Base-by-base conservation (phyloP, 2,888 invertebrate genomes). In the Linyphia triangularis region DNA sequence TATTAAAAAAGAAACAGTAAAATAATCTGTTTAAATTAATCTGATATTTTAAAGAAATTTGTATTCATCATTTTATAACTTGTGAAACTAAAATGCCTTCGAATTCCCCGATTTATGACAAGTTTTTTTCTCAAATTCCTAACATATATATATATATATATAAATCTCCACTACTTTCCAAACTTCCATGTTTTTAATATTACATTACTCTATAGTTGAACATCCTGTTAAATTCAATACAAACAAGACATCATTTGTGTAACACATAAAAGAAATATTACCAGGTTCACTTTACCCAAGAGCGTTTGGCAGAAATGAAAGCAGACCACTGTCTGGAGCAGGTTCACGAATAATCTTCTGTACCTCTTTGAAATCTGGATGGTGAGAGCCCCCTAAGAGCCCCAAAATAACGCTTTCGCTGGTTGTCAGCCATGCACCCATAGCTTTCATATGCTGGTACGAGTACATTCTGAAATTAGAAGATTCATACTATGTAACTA, bases 381-480 rank as follows among this genome's bases (percentile, higher is more conserved):
- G 94, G 67, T 93, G 92, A 37, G 94, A 93, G 90, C 93, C 94
- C 1, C 93, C 93, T 9, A 94, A 92, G 22, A 95, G 92, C 16
- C 94, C 93, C 65, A 95, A 92, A 84, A 95, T 93, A 10, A 94
- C 92, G 65, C 94, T 93, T 90, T 95, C 95, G 90, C 94, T 93
- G 1, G 94, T 94, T 1, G 94, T 95, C 79, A 95, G 92, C 90
- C 93, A 93, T 22, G 94, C 94, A 16, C 94, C 95, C 82, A 93
- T 92, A 24, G 93, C 92, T 81, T 94, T 93, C 92, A 95, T 92
- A 89, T 94, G 92, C 92, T 94, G 93, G 85, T 93, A 93, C 4
- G 93, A 93, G 89, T 92, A 93, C 91, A 93, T 92, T 83, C 93
- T 93, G 16, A 67, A n/a, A 67, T 9, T 24, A 28, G 16, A 28